A percentile compares a stretch with the other conserved stretches of the same genome.
Evolutionary conservation across 1,140 invertebrate species (phyloP).

Genomic region (Spodoptera frugiperda): DNA sequence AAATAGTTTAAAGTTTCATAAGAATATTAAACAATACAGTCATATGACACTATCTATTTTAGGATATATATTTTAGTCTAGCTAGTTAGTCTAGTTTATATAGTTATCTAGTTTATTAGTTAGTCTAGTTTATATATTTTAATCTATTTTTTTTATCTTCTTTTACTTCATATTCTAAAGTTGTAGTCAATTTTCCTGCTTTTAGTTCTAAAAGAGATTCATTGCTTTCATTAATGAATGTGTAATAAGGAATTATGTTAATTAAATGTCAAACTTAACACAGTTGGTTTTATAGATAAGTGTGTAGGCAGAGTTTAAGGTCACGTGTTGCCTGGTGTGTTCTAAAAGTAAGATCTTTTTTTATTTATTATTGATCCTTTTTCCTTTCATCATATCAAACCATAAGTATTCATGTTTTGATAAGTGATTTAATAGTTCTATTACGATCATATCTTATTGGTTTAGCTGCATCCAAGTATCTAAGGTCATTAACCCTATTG

Average conservation of each 20-base stretch:
- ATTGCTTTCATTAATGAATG: not conserved
- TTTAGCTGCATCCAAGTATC: conserved; percentile 3
- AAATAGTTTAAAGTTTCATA: too few species aligned
- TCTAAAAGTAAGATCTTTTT: not conserved
- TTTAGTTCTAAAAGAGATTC: too few species aligned
- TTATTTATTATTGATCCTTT: not conserved
- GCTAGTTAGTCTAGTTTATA: too few species aligned
- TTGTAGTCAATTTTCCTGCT: too few species aligned
- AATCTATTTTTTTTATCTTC: too few species aligned
- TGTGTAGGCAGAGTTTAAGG: not conserved
- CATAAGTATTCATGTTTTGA: not conserved
- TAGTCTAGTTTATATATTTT: too few species aligned
- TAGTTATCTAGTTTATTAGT: too few species aligned
- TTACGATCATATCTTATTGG: not conserved
- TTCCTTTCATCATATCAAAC: not conserved
- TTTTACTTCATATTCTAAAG: too few species aligned
- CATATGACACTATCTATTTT: too few species aligned
- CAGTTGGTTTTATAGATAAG: not conserved
- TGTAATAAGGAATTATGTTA: not conserved
- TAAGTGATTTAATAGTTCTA: not conserved
- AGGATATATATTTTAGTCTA: too few species aligned
- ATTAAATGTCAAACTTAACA: not conserved
- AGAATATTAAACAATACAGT: too few species aligned
- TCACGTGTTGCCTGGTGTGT: not conserved
- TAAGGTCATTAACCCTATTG: conserved; percentile 8